Base-by-base conservation (phyloP, 2,113 vertebrate genomes). In the Mobula hypostoma region DNA sequence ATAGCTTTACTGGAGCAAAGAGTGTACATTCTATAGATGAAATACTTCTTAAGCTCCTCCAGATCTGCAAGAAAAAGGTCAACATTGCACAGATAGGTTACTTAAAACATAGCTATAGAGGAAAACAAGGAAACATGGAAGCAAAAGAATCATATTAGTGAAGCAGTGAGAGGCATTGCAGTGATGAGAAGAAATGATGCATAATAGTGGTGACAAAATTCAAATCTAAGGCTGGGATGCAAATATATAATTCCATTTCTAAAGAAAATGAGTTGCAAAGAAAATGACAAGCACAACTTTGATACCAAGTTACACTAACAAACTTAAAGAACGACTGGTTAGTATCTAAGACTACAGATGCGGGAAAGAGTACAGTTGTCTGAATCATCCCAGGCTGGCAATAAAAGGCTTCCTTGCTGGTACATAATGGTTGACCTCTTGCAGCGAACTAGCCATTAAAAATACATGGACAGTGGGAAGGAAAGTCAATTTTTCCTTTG, bases 51-150 rank as follows among this genome's bases (percentile, higher is more conserved):
- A 94, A 15, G 77, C 72, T 94, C 94, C 94, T 66, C 94, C 94
- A 80, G 94, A 94, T 94, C 94, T 94, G 94, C 19, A 94, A 94
- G 5, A 94, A 36, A 94, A 29, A 72, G 82, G 77, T 66, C 27
- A 72, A 36, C 12, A 74, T 21, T 17, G 29, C 48, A 85, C n/a
- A 19, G 29, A 90, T 68, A 68, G 70, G 9, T 76, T 56, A 24
- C 19, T 56, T 11, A 32, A 2, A 94, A 70, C 80, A 88, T 29
- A 80, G 94, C 9, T 77, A 36, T 15, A 94, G 79, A 21, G 24
- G 17, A 61, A 48, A 68, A 66, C 32, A 32, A 24, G 58, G 19
- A 61, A 40, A 36, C 14, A 80, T 63, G 76, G 58, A 94, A 70
- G 79, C 32, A 24, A 61, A 7, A 61, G 29, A 90, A n/a, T 66